These are phyloP conservation scores for Zoanthus solanderi DNA, from an alignment of 92 coral and sea anemone genomes.

Conservation along the genomic window DNA sequence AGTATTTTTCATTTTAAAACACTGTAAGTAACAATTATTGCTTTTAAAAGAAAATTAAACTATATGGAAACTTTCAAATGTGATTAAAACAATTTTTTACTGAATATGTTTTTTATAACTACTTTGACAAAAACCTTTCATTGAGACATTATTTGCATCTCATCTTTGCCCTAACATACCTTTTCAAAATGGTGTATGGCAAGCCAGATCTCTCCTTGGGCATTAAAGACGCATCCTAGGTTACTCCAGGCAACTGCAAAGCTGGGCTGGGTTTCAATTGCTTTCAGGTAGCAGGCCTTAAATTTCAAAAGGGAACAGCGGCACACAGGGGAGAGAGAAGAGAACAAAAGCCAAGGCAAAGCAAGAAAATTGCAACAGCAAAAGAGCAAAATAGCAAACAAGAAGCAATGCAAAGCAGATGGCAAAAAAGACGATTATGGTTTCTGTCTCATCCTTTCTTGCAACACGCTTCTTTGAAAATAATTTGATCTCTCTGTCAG, in stretches of 20 bases:
- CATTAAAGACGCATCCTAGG: constrained; percentile 99
- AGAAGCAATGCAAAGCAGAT: constrained; percentile 50
- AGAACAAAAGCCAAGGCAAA: constrained; percentile 77
- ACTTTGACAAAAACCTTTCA: no score
- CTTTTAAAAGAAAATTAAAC: no score
- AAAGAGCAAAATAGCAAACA: constrained; percentile 86
- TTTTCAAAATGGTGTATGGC: constrained; percentile 99
- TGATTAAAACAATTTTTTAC: no score
- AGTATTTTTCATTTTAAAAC: no score
- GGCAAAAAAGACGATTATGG: constrained; percentile 95
- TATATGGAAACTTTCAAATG: no score
- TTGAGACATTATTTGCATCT: no score
- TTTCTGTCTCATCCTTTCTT: constrained; percentile 98
- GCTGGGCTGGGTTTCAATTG: constrained; percentile 99
- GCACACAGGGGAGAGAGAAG: constrained; percentile 88
- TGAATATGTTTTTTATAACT: no score
- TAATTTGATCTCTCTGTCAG: constrained; percentile 56
- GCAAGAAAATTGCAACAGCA: constrained; percentile 73
- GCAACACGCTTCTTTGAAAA: constrained; percentile 71
- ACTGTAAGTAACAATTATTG: no score
- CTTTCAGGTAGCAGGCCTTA: constrained; percentile 99
- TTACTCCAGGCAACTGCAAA: constrained; percentile 99
- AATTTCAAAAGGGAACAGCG: constrained; percentile 77
- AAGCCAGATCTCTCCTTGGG: constrained; percentile 99
- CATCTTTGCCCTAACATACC: constrained; percentile 52